A percentile compares a stretch with the other conserved stretches of the same genome.
Conservation (phyloP, 2,113 vertebrate genomes). For the Trichomycterus rosablanca region DNA sequence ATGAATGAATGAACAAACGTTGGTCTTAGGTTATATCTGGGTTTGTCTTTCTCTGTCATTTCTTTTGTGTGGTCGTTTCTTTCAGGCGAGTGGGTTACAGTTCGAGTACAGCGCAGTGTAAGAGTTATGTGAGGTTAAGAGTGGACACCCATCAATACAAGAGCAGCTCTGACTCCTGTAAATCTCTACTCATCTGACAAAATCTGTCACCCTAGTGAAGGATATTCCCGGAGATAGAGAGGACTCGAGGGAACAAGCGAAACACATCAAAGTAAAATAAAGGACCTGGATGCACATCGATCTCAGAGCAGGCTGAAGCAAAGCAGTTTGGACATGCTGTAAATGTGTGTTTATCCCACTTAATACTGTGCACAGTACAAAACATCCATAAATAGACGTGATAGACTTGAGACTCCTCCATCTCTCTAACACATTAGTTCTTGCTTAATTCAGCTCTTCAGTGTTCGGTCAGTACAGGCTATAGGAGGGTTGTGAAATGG, state of each 20-base stretch:
- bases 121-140: too few species aligned
- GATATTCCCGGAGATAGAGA: slow-evolving; percentile 35
- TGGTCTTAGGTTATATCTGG: too few species aligned
- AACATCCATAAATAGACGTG: slow-evolving; percentile 41
- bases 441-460: slow-evolving; percentile 16
- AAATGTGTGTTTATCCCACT: slow-evolving; percentile 38
- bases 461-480: too few species aligned
- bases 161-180: slow-evolving; percentile 25
- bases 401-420: slow-evolving; percentile 19
- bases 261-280: slow-evolving; percentile 33
- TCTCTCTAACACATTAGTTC: slow-evolving; percentile 9
- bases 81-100: too few species aligned
- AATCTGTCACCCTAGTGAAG: slow-evolving; percentile 18
- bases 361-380: slow-evolving; percentile 25
- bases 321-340: slow-evolving; percentile 35
- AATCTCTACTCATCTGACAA: slow-evolving; percentile 33
- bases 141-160: slow-evolving; percentile 36
- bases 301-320: slow-evolving; percentile 15
- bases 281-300: slow-evolving; percentile 29
- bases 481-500: too few species aligned
- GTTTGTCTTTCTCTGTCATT: too few species aligned
- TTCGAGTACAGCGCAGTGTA: too few species aligned
- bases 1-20: too few species aligned
- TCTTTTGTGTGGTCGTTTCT: too few species aligned
- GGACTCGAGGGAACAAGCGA: slow-evolving; percentile 34